These are phyloP conservation scores for Ectobius pallidus DNA, from an alignment of 2,888 invertebrate genomes.

Conservation along the genomic window DNA sequence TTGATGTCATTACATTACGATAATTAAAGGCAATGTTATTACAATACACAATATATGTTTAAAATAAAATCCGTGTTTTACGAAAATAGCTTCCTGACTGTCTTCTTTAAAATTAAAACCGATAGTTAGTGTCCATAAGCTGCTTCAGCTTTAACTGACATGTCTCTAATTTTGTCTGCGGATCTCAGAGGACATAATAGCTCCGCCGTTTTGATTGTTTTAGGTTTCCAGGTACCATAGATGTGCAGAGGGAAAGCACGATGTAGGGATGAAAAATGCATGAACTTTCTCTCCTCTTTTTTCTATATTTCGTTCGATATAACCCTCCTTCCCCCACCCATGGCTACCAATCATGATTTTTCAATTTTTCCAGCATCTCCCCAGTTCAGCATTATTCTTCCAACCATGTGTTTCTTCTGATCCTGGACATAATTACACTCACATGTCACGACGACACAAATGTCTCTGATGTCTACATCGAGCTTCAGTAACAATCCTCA, in stretches of 20 bases:
- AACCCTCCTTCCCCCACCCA: neutral
- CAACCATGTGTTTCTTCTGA: neutral
- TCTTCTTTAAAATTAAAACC: too few relatives aligned
- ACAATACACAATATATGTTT: too few relatives aligned
- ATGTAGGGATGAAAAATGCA: conserved; percentile 10
- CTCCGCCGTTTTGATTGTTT: too few relatives aligned
- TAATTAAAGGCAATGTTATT: too few relatives aligned
- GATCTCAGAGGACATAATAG: too few relatives aligned
- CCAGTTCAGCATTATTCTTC: neutral
- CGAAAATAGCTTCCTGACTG: too few relatives aligned
- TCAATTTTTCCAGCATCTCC: neutral
- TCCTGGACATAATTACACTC: neutral
- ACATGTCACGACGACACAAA: neutral
- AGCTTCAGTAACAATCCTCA: too few relatives aligned
- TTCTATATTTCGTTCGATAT: conserved; percentile 9
- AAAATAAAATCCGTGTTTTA: too few relatives aligned
- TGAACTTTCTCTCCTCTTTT: conserved; percentile 4
- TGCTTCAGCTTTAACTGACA: too few relatives aligned
- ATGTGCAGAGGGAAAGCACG: neutral
- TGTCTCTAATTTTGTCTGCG: too few relatives aligned
- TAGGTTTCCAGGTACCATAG: conserved; percentile 6
- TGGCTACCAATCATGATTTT: neutral
- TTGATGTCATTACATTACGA: too few relatives aligned
- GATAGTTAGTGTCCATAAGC: too few relatives aligned
- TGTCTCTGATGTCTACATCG: neutral